Evolutionary conservation across 2,113 vertebrate species (phyloP), one percentile per base, ranked within the genome.

Genomic region (Thamnophis sirtalis): DNA sequence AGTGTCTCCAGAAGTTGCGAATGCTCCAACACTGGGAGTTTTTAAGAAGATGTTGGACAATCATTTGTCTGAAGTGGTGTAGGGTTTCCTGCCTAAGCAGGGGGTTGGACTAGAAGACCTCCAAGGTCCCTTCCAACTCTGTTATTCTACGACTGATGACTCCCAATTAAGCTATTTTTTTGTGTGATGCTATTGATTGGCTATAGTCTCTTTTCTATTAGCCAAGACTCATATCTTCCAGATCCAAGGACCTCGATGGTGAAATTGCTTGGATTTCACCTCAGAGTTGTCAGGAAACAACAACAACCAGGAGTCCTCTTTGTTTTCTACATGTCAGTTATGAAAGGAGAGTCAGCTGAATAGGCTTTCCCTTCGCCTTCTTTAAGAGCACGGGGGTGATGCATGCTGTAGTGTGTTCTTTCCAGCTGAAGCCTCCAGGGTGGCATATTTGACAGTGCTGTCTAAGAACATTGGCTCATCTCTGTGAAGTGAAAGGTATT

Each of bases 401-500:
- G 28, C 9, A 13, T 28, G 13, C 3, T 63, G 26, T 60, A 51
- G 91, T 55, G 22, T 63, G 1, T 84, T 92, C n/a, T 93, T 93
- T 95, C 91, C 93, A 60, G 60, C 92, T 89, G 87, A 91, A 68
- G 33, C 10, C 68, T 90, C 80, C 43, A 93, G 53, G 68, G 4
- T 91, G 38, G 5, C 26, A 87, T 84, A 84, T 93, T 91, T 89
- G 87, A 95, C 93, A 80, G 13, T 0, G 58, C 58, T 48, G 56
- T 91, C 68, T 95, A 48, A 91, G 80, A 95, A 93, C 7, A 93
- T 80, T 15, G 86, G 33, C 9, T 92, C 0, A 2, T 93, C 38
- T 93, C 93, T 84, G 48, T 92, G 84, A 94, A 95, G 84, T n/a
- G 53, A 92, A 5, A 56, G 91, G 48, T 60, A 49, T 88, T 95